Base-by-base conservation (phyloP, 2,797 vertebrate genomes). In the Hippoglossus hippoglossus region DNA sequence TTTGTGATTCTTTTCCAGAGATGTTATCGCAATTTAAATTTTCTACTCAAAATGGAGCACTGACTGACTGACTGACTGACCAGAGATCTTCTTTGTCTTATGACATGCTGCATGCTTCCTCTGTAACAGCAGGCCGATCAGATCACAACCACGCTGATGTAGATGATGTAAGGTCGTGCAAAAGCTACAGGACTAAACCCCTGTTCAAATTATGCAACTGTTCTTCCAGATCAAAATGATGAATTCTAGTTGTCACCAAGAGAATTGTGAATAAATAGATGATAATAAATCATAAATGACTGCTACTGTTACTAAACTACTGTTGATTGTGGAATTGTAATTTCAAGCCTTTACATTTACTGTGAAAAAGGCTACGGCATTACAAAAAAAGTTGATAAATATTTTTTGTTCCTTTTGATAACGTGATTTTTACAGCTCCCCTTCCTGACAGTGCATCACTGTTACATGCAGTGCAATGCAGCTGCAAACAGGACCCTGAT, bases 81-180 rank as follows among this genome's bases (percentile, higher is more conserved):
- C 63, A 54, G 58, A 52, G 52, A 63, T 39, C 55, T 61, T 28
- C 6, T 67, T 61, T 28, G 26, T 73, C 65, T 85, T 80, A 71
- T 28, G 55, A 71, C 75, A 83, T 28, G 21, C 61, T 68, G 36
- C 51, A 15, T 46, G 26, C 74, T 54, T 62, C 24, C 51, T 2
- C 0, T 79, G 86, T 84, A 87, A 87, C 73, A 34, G 44, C 52
- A 57, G 51, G 22, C 51, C 21, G 16, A 41, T 63, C 13, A 47
- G n/a, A 25, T 67, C 63, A 64, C 70, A 77, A 28, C 47, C 18
- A n/a, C 28, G 63, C 74, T 44, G 59, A 79, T 81, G 24, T 34
- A 80, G 85, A 87, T 90, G 89, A 91, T 91, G 91, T 73, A 91
- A 92, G 64, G 54, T 52, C 63, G 24, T 82, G 88, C 62, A 91